Evolutionary conservation across 2,888 invertebrate genomes (phyloP), one percentile per base, ranked within the genome.

Genomic region (Coenonympha arcania): DNA sequence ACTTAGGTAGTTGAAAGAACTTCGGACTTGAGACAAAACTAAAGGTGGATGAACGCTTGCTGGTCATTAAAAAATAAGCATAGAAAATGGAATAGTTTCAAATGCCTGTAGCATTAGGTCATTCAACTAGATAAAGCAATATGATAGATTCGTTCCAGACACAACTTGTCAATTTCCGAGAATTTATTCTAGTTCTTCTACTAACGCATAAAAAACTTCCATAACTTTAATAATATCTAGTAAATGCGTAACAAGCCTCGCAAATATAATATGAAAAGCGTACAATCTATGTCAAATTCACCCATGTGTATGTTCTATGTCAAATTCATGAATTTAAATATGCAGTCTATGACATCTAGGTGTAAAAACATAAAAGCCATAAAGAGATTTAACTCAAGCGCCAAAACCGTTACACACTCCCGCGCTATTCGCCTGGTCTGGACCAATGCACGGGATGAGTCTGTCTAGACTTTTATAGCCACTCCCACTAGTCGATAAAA

Each of bases 241-340:
- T 83, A 83, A 83, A 84, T 84, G 84, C 83, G 73, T 74, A 68
- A 61, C 64, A 79, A 84, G 84, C 84, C 84, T 83, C 84, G 74
- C 68, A 54, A 55, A 55, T 68, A 69, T 68, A 8, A 5, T 28
- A 67, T 68, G 68, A 71, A 24, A 76, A 77, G 74, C 76, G 68
- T 69, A 55, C 64, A 56, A 66, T 46, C 24, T 51, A 43, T 47
- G 24, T 52, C 49, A 43, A 30, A 15, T 15, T 41, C 31, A 37
- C 30, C 11, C 15, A 39, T 13, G 22, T 16, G 16, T 6, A 28
- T 24, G 16, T 42, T 37, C 42, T 26, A 26, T 39, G 39, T 39
- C 43, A 30, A 20, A 28, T 33, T 18, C 11, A 33, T 16, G 9
- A 33, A 16, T 20, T n/a, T n/a, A n/a, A n/a, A n/a, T n/a, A n/a